Percentiles rank a stretch among this genome's conserved stretches.
These are phyloP conservation scores for Chelonus insularis DNA, from an alignment of 1,140 invertebrate genomes.

Conservation along the genomic window DNA sequence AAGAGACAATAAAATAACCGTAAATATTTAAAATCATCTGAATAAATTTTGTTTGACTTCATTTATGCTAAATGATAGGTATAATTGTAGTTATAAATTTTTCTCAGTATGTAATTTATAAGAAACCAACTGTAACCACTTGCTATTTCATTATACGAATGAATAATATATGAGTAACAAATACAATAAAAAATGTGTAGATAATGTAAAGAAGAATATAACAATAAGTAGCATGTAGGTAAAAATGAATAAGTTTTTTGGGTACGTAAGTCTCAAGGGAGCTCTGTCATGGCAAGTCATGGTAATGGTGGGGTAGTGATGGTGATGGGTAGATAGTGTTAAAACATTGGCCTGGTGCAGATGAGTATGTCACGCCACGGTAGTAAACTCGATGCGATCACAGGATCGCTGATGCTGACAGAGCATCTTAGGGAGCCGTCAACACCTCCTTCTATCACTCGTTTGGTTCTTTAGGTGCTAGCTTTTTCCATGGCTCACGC, in stretches of 20 bases:
- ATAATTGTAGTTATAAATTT: no score
- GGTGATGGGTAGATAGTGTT: constrained; percentile 43
- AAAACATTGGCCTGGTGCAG: constrained; percentile 29
- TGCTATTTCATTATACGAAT: no score
- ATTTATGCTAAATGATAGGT: no score
- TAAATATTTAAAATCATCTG: no score
- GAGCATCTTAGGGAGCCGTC: constrained; percentile 55
- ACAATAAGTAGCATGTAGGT: background rate
- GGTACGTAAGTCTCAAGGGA: constrained; percentile 46
- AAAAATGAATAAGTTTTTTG: constrained; percentile 4
- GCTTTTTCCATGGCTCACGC: no score
- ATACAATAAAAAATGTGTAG: no score
- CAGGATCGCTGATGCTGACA: constrained; percentile 54
- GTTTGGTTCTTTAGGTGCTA: background rate
- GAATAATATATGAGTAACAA: no score
- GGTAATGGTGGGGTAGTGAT: constrained; percentile 57
- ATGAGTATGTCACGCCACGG: constrained; percentile 57
- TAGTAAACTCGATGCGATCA: constrained; percentile 57
- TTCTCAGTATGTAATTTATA: no score
- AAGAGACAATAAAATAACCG: no score
- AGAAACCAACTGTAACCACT: no score
- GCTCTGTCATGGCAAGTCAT: constrained; percentile 56
- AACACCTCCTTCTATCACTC: constrained; percentile 44
- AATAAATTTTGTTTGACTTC: no score
- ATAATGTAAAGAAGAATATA: no score